Base-by-base conservation (phyloP, 2,888 invertebrate genomes). In the Dolichopus griseipennis region DNA sequence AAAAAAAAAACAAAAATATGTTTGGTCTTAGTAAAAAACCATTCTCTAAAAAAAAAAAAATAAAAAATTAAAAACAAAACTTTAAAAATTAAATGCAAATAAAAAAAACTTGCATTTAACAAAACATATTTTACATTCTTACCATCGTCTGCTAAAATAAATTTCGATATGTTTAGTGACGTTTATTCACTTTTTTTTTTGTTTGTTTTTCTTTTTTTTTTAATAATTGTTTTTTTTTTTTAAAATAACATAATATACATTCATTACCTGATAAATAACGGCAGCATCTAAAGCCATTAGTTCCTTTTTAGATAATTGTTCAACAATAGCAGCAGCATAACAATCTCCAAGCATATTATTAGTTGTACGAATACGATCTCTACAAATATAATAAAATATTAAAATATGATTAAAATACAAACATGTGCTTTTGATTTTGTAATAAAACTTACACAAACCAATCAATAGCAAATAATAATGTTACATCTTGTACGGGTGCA, bases 341-440 rank as follows among this genome's bases (percentile, higher is more conserved):
- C 92, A 92, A 77, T 94, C 93, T 0, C 93, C 93, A 68, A 94
- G 80, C 87, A 93, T 90, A 78, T 94, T 94, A 78, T 93, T 93
- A 0, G 92, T 92, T 0, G 93, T 93, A 68, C 93, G 85, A 75
- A 93, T 89, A 41, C 93, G 88, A 78, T 93, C 93, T 52, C 93
- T 93, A 80, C 1, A 83, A 80, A 52, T 18, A 52, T 15, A 18
- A 18, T 10, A 2, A n/a, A 12, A 52, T n/a, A 52, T 15, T 15
- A 18, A 18, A 52, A 18, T 2, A 52, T 18, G 18, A 12, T 18
- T 52, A 52, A 52, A 8, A 37, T 34, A 52, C 27, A 61, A 22
- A 41, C n/a, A n/a, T n/a, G n/a, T n/a, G n/a, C n/a, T n/a, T n/a
- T n/a, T 10, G 5, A 5, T 27, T 10, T 15, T 3, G 20, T 9